A percentile compares a stretch with the other conserved stretches of the same genome.
Conservation (phyloP, 1,140 invertebrate species). For the Cotesia typhae region DNA sequence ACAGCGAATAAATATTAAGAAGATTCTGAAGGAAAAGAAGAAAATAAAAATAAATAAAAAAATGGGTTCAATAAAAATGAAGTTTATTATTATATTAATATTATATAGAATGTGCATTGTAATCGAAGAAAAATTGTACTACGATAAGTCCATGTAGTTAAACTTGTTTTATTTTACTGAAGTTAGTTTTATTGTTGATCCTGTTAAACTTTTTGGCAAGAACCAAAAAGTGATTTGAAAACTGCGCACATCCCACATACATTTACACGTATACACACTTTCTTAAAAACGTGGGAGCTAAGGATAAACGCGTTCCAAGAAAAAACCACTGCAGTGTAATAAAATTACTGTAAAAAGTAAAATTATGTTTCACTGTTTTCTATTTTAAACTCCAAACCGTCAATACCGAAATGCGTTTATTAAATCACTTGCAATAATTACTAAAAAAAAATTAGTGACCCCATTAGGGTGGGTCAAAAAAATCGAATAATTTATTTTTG, state of each 20-base stretch:
- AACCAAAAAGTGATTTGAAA: constrained; percentile 26
- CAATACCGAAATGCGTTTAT: no score
- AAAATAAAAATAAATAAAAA: no score
- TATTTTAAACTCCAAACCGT: no score
- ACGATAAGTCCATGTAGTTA: no score
- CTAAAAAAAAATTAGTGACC: constrained; percentile 25
- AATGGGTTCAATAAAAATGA: no score
- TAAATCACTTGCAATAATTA: not conserved
- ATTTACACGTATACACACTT: no score
- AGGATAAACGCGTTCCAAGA: constrained; percentile 3
- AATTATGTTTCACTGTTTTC: no score
- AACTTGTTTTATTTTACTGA: constrained; percentile 4
- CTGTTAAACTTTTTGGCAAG: constrained; percentile 31
- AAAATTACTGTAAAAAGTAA: not conserved
- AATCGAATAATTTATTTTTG: no score
- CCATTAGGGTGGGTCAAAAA: no score
- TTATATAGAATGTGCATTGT: no score
- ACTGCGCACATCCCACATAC: constrained; percentile 7
- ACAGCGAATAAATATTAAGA: not conserved
- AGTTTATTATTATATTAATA: no score
- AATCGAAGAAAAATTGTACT: no score
- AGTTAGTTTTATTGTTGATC: constrained; percentile 29
- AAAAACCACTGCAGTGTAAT: constrained; percentile 12
- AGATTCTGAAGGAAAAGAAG: not conserved
- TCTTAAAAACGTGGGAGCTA: constrained; percentile 1